Conservation (phyloP, 2,113 vertebrate species). For the Campylomormyrus numenius region DNA sequence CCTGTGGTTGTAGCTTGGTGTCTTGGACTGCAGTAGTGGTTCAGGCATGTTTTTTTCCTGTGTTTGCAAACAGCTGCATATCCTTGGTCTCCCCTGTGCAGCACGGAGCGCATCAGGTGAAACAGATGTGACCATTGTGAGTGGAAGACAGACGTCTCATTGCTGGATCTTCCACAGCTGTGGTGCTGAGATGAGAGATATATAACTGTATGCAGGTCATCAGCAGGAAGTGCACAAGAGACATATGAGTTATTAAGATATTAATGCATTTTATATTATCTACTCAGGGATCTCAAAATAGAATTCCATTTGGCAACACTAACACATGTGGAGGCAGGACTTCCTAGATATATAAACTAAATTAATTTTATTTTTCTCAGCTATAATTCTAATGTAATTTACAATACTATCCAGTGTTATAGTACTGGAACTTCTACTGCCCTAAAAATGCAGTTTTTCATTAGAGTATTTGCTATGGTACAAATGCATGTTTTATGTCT, state of each 20-base stretch:
- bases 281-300: not conserved
- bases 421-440: not conserved
- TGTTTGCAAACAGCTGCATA: not conserved
- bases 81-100: not conserved
- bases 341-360: not conserved
- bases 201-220: not conserved
- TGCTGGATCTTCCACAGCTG: not conserved
- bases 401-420: not conserved
- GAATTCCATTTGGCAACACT: not conserved
- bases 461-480: not conserved
- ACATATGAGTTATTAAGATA: not conserved
- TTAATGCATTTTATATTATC: not conserved
- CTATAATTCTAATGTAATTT: not conserved
- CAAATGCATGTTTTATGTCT: not conserved
- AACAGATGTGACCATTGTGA: constrained; percentile 1
- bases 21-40: not conserved
- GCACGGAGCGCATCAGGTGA: not conserved
- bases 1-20: not conserved
- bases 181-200: no score
- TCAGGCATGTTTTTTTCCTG: not conserved
- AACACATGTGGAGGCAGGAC: not conserved
- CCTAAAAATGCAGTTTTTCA: not conserved
- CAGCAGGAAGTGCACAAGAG: not conserved
- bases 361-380: not conserved
- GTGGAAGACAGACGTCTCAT: not conserved